phyloP scores from a whole-genome alignment of 2,113 vertebrate species.

The Micronisus gabar region DNA sequence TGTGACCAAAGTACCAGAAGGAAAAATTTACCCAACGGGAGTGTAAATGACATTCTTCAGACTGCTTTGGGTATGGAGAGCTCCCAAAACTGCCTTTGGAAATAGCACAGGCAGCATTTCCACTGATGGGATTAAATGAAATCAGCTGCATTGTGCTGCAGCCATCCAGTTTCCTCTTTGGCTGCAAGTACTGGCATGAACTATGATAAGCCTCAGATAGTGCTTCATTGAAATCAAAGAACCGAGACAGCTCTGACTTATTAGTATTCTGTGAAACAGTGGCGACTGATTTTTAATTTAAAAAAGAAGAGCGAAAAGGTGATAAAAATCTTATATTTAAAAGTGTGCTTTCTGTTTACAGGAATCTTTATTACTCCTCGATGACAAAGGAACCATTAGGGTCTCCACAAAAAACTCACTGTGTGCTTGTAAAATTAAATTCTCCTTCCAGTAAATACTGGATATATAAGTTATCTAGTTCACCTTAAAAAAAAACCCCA shows the following conservation, averaged over 20 bases:
- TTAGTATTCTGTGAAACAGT: constrained; percentile 17
- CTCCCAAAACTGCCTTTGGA: constrained; percentile 43
- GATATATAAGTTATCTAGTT: neutral
- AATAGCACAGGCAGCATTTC: constrained; percentile 15
- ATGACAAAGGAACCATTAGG: neutral
- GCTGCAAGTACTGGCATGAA: constrained; percentile 32
- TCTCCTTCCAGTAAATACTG: neutral
- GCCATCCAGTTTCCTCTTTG: constrained; percentile 56
- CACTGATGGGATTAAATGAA: constrained; percentile 41
- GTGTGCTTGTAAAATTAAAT: neutral
- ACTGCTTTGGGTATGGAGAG: constrained; percentile 14
- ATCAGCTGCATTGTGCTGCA: constrained; percentile 43
- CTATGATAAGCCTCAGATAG: constrained; percentile 39
- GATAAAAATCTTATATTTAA: constrained; percentile 47
- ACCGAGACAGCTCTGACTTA: constrained; percentile 34
- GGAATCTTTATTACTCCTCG: constrained; percentile 6
- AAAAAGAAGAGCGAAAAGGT: neutral
- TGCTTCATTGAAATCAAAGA: constrained; percentile 10
- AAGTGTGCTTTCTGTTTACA: constrained; percentile 1
- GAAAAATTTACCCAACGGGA: neutral
- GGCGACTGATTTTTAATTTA: constrained; percentile 41
- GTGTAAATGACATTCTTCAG: constrained; percentile 15
- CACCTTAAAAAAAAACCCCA: neutral
- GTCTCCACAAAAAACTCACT: neutral
- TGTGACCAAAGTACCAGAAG: neutral